Evolutionary conservation across 2,888 invertebrate species (phyloP), one percentile per base, ranked within the genome.

Genomic region (Scaptomyza flava): DNA sequence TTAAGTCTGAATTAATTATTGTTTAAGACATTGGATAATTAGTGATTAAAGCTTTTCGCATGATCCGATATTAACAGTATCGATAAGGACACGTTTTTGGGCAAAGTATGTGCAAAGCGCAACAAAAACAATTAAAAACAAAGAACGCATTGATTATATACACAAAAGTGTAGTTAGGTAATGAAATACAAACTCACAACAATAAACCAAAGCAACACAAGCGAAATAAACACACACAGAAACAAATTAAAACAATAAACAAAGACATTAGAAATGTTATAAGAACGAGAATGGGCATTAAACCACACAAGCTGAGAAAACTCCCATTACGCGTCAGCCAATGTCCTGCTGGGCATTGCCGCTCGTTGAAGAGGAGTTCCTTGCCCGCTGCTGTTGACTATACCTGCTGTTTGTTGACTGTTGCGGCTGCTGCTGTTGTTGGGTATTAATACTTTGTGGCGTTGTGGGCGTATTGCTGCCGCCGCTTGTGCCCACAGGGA

Each of bases 261-360:
- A 43, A 38, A 54, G 23, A 14, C 36, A 36, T n/a, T n/a, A 1
- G n/a, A 27, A 53, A 63, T 27, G 54, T 14, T 53, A 59, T 8
- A 46, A 59, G n/a, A 38, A 12, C 5, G 20, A n/a, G 9, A 43
- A 58, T 51, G 65, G 54, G 71, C 69, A 64, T 90, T 91, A 95
- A 93, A 95, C 94, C 94, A 95, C 95, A 93, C 96, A 96, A 94
- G 96, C 96, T 93, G 95, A 95, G 94, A 96, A 95, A 93, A 95
- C 95, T 93, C 95, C 95, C 94, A 95, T 94, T 93, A 95, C 95
- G 93, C 95, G 95, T 96, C 96, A 96, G 93, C 94, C 94, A 93
- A 94, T 93, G 91, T 95, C 94, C 91, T 94, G 93, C 69, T 88
- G 85, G 71, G 84, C 82, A 79, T 80, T 84, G 87, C 76, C 80